Base-by-base conservation (phyloP, 2,797 vertebrate species). In the Pterois miles region DNA sequence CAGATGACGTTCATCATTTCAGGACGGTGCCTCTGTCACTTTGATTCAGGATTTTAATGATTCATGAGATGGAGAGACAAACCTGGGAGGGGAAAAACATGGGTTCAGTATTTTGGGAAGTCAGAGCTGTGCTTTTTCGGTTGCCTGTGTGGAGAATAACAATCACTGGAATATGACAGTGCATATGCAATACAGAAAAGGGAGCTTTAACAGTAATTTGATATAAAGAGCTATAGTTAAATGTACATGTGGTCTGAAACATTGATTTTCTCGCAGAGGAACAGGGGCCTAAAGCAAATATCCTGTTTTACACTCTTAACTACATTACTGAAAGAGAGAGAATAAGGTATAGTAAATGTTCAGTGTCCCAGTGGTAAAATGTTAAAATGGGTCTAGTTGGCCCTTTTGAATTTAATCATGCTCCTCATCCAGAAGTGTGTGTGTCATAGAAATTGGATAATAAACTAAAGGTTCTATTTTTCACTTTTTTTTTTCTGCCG, bases 11-110 rank as follows among this genome's bases (percentile, higher is more conserved):
- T 87, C 36, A 80, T 88, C 78, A 72, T 81, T 80, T 86, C 57
- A 36, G 52, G 59, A 85, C n/a, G 13, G 34, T n/a, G 40, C 67
- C 66, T 81, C 43, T 29, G 59, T 83, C 70, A 52, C 70, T 83
- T 83, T 83, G 76, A 85, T 85, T 86, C 62, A 25, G 33, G 52
- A 76, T 76, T 86, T 91, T 67, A 79, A 82, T 85, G 72, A 87
- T 88, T 91, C 75, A 86, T 85, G 83, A 85, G 77, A 70, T 65
- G 36, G 70, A 53, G 81, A 85, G 73, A 80, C 52, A 71, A 85
- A 69, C 74, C 57, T 67, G 58, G 34, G 36, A 74, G 43, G 20
- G 64, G 25, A 2, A 7, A 57, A 53, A 76, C 68, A 70, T 33
- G 38, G 38, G 22, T 72, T 71, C 4, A 10, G 66, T 80, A 59